Conservation (phyloP, 2,797 vertebrate species). For the Spinus pinus region DNA sequence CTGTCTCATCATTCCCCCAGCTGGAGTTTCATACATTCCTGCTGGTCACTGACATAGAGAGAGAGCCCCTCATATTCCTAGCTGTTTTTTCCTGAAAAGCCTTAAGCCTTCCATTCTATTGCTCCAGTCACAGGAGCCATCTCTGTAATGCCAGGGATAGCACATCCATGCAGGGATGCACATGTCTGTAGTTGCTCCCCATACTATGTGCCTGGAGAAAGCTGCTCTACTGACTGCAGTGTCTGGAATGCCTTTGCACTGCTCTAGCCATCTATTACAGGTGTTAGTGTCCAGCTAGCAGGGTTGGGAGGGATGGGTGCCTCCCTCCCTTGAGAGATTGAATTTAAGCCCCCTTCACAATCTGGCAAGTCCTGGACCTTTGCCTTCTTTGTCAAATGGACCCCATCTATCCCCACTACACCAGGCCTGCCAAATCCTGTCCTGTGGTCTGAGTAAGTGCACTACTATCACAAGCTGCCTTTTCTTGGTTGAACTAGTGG, state of each 20-base stretch:
- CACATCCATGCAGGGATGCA: background rate
- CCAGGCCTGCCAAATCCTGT: background rate
- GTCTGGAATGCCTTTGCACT: background rate
- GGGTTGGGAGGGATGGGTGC: background rate
- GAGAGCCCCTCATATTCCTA: too few species aligned
- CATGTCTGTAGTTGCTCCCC: background rate
- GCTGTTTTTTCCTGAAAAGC: background rate
- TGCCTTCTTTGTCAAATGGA: background rate
- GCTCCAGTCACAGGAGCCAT: background rate
- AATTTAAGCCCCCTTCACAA: background rate
- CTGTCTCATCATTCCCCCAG: background rate
- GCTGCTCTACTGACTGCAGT: background rate
- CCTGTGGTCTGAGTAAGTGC: background rate
- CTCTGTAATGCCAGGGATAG: background rate
- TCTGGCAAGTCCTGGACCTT: background rate
- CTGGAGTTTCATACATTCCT: background rate
- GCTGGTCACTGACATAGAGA: too few species aligned
- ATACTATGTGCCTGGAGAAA: background rate
- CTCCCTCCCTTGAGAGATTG: background rate
- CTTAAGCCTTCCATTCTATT: background rate
- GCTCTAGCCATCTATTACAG: background rate
- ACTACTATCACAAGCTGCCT: rapidly evolving
- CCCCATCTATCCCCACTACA: background rate
- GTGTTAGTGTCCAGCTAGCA: background rate
- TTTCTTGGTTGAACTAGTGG: background rate